Evolutionary conservation across 1,140 invertebrate genomes (phyloP).

Genomic region (Drosophila virilis): DNA sequence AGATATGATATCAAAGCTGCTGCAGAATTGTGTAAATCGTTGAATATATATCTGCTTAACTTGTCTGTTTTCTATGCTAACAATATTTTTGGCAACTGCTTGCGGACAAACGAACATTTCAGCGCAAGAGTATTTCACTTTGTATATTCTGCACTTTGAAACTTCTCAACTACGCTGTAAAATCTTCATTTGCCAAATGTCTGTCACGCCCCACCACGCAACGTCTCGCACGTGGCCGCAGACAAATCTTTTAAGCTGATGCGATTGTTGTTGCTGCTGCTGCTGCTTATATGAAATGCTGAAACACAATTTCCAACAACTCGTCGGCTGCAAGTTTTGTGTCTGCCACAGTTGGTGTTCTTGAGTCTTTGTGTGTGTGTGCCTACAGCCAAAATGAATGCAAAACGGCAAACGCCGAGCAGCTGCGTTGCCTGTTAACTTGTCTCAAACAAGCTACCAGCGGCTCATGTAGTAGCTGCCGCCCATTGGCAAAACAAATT

Average conservation of each 20-base stretch:
- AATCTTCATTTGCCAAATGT: slow-evolving; percentile 21
- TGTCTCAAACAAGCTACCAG: slow-evolving; percentile 9
- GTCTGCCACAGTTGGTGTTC: not conserved
- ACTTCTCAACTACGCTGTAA: slow-evolving; percentile 1
- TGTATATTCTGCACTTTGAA: slow-evolving; percentile 7
- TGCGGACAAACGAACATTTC: slow-evolving; percentile 16
- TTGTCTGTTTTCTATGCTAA: not conserved
- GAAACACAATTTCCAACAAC: slow-evolving; percentile 46
- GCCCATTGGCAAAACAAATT: slow-evolving; percentile 55
- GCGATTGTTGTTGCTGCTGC: slow-evolving; percentile 13
- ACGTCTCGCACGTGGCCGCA: not conserved
- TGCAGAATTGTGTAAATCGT: not conserved
- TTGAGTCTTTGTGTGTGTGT: slow-evolving; percentile 19
- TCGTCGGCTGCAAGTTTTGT: slow-evolving; percentile 1
- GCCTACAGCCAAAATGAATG: slow-evolving; percentile 50
- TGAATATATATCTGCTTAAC: not conserved
- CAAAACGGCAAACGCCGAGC: slow-evolving; percentile 26
- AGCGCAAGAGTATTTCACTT: not conserved
- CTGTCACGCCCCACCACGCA: too few relatives aligned
- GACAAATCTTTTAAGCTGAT: slow-evolving; percentile 55
- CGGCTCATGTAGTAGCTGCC: not conserved
- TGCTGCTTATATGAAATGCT: slow-evolving; percentile 23
- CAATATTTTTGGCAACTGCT: not conserved
- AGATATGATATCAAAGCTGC: not conserved
- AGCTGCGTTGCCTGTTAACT: slow-evolving; percentile 19